Evolutionary conservation across 2,797 vertebrate species (phyloP).

Genomic region (Molossus molossus): DNA sequence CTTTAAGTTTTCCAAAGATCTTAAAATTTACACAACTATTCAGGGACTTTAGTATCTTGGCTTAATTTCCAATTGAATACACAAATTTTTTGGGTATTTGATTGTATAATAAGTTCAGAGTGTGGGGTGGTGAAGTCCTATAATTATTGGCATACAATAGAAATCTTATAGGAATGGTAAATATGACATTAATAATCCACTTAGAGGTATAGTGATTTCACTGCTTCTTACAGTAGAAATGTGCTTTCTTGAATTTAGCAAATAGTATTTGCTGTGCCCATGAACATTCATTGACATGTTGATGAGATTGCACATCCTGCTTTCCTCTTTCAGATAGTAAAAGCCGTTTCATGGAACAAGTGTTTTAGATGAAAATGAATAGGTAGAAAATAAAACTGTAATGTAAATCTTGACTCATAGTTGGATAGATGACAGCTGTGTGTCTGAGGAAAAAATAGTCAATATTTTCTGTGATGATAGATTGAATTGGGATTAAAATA

Average conservation of each 20-base stretch:
- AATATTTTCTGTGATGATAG: slow-evolving; percentile 77
- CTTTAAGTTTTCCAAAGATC: not conserved
- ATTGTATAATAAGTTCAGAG: not conserved
- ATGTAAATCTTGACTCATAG: slow-evolving; percentile 72
- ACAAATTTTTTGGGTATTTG: not conserved
- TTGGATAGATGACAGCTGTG: slow-evolving; percentile 78
- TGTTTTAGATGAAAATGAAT: slow-evolving; percentile 84
- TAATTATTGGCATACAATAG: not conserved
- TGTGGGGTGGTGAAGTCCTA: not conserved
- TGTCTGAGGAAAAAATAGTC: slow-evolving; percentile 64
- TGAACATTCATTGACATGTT: slow-evolving; percentile 58
- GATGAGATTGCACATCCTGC: slow-evolving; percentile 62
- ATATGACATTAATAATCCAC: not conserved
- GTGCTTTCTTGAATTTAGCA: not conserved
- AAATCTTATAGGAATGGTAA: not conserved
- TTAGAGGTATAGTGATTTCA: not conserved
- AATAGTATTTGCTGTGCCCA: slow-evolving; percentile 48
- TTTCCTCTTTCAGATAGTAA: slow-evolving; percentile 67
- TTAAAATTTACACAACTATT: not conserved
- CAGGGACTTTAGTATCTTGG: not conserved
- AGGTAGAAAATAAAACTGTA: slow-evolving; percentile 81
- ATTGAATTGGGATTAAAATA: slow-evolving; percentile 74
- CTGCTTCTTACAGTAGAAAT: slow-evolving; percentile 28
- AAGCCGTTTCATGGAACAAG: slow-evolving; percentile 79
- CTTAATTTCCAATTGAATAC: not conserved